Base-by-base conservation (phyloP, 2,888 invertebrate genomes). In the Pharmacophagus antenor region DNA sequence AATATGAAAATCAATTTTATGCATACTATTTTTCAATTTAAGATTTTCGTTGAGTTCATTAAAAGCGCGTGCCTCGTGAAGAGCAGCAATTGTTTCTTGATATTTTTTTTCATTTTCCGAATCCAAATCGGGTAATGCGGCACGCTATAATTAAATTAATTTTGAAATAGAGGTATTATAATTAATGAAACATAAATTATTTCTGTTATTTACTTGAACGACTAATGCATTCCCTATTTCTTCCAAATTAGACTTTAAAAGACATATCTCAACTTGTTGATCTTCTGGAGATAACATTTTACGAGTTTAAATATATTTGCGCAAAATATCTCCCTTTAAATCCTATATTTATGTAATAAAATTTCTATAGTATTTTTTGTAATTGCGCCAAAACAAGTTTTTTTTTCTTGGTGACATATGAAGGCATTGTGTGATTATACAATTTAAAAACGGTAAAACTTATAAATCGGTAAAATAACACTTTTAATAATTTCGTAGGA, bases 221-320 rank as follows among this genome's bases (percentile, higher is more conserved):
- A 81, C 67, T 56, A 88, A 71, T 48, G 78, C 76, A 65, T 82
- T 77, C 73, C 76, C 80, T 61, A 87, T 84, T 69, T 82, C 78
- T 67, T 85, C 78, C 53, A 88, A 80, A 74, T 80, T 80, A 0
- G 72, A 78, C 68, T 88, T 86, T 1, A 87, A 64, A 56, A 86
- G 70, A 69, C 81, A 87, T 70, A 87, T 87, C 74, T 80, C 74
- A 54, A 85, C 68, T 75, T 88, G 86, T 66, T 84, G 86, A 61
- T 84, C 72, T 66, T 83, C 80, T 3, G 82, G 80, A 20, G 79
- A 75, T 70, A 77, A 80, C 88, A 88, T 88, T 37, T 37, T 37
- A 37, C n/a, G n/a, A 3, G 37, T 3, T 37, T 37, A 3, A n/a
- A n/a, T 37, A 37, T n/a, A 4, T 37, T 37, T 37, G 6, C 15